Evolutionary conservation across 2,113 vertebrate species (phyloP).

Genomic region (Diadophis punctatus): DNA sequence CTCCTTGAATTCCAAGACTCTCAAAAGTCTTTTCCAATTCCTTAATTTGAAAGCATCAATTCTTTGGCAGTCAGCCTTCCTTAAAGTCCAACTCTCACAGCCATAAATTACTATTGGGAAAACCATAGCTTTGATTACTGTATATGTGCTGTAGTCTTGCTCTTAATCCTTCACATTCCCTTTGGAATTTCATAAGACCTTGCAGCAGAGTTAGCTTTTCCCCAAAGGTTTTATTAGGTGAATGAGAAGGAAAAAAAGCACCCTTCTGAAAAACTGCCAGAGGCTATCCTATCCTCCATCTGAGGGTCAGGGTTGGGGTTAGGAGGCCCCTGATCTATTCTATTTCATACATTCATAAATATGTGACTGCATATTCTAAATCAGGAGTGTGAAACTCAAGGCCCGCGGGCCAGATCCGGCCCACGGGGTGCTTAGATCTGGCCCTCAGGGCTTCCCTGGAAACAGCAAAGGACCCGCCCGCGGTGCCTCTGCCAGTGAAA

Average conservation of each 20-base stretch:
- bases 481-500: too few relatives aligned
- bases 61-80: neutral
- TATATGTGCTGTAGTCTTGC: neutral
- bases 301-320: neutral
- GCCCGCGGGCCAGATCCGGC: too few relatives aligned
- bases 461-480: too few relatives aligned
- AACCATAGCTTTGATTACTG: neutral
- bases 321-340: neutral
- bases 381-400: too few relatives aligned
- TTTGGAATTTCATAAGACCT: neutral
- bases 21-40: neutral
- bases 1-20: neutral
- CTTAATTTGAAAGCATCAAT: neutral
- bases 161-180: neutral
- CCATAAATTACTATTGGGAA: neutral
- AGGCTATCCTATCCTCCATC: neutral
- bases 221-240: neutral
- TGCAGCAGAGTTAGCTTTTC: neutral
- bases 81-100: neutral
- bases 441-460: too few relatives aligned
- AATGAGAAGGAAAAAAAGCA: neutral
- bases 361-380: neutral
- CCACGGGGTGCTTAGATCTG: too few relatives aligned
- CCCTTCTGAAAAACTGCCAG: neutral
- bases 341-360: neutral